Evolutionary conservation across 2,113 vertebrate genomes (phyloP).

Genomic region (Tetrax tetrax): DNA sequence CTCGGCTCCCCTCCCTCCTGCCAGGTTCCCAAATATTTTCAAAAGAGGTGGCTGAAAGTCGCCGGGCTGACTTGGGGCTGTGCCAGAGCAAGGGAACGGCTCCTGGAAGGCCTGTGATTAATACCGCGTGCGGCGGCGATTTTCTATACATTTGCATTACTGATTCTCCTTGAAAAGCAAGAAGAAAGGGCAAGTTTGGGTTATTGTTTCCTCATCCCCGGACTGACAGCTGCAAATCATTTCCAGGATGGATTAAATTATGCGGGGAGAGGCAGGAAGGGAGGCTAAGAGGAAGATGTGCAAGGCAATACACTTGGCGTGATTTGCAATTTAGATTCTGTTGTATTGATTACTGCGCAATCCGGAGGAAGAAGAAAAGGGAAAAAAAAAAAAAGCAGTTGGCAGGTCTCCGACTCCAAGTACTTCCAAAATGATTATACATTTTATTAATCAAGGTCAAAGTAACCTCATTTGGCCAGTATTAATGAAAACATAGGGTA

Average conservation of each 20-base stretch:
- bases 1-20: no score
- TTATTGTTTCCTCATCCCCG: not conserved
- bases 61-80: not conserved
- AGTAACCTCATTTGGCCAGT: conserved; percentile 56
- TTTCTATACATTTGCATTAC: not conserved
- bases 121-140: not conserved
- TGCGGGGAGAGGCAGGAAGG: not conserved
- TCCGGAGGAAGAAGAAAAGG: not conserved
- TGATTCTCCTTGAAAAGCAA: not conserved
- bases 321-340: conserved; percentile 53
- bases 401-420: conserved; percentile 19
- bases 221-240: not conserved
- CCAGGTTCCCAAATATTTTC: not conserved
- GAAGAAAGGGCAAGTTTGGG: not conserved
- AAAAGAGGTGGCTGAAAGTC: not conserved
- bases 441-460: conserved; percentile 73
- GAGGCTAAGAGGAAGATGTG: not conserved
- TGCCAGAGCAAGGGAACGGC: not conserved
- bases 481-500: conserved; percentile 58
- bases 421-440: conserved; percentile 64
- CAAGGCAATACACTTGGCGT: not conserved
- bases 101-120: not conserved
- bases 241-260: conserved; percentile 1
- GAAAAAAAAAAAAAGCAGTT: not conserved
- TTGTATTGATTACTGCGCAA: conserved; percentile 42